phyloP scores from a whole-genome alignment of 2,797 vertebrate species.

The Rhinogobio ventralis region DNA sequence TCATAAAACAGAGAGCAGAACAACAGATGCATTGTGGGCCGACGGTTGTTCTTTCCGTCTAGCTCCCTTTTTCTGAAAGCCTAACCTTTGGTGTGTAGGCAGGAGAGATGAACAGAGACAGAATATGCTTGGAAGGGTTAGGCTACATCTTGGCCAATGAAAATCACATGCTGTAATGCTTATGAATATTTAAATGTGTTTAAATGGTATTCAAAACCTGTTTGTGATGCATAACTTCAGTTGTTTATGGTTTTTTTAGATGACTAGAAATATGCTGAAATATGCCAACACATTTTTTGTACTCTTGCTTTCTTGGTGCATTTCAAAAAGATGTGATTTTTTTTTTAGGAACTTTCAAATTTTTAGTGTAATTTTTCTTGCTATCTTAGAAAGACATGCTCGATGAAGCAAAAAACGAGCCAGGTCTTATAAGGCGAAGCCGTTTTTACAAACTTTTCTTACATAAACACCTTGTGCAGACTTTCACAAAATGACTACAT shows the following conservation, averaged over 20 bases:
- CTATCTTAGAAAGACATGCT: constrained; percentile 5
- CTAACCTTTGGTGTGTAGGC: constrained; percentile 65
- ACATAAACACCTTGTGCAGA: constrained; percentile 13
- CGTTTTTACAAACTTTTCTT: constrained; percentile 8
- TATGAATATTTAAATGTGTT: constrained; percentile 12
- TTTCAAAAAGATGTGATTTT: constrained; percentile 1
- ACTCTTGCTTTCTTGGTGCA: neutral
- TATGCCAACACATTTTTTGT: neutral
- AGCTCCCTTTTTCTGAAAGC: constrained; percentile 68
- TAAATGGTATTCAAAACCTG: constrained; percentile 1
- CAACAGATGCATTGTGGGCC: constrained; percentile 62
- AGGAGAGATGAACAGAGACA: constrained; percentile 67
- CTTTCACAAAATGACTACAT: constrained; percentile 17
- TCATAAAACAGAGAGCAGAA: constrained; percentile 55
- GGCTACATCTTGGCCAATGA: neutral
- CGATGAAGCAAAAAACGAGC: neutral
- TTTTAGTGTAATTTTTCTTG: neutral
- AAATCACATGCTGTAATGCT: neutral
- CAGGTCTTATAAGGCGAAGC: neutral
- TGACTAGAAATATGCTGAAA: neutral
- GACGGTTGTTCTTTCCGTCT: constrained; percentile 62
- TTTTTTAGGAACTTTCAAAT: neutral
- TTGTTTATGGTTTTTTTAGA: constrained; percentile 5
- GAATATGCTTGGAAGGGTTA: neutral
- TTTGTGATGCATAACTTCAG: neutral